Evolutionary conservation across 1,140 invertebrate genomes (phyloP).

Genomic region (Diabrotica virgifera): DNA sequence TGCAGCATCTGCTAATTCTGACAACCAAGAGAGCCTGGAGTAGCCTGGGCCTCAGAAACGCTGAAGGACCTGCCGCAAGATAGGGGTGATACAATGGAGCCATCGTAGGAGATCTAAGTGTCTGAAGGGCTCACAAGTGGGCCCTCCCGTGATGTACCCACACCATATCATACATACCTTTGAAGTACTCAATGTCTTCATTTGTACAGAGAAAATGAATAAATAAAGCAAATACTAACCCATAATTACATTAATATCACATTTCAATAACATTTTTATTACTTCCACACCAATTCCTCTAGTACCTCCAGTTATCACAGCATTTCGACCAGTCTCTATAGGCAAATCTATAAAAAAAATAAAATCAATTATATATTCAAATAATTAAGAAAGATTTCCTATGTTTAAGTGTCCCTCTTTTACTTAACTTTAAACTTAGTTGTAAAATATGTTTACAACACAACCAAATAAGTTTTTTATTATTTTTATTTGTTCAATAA

Average conservation of each 20-base stretch:
- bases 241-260: conserved; percentile 81
- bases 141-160: no score
- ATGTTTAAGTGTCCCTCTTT: neutral
- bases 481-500: conserved; percentile 1
- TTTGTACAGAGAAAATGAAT: neutral
- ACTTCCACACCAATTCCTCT: conserved; percentile 83
- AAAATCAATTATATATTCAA: conserved; percentile 7
- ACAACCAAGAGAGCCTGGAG: no score
- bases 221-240: conserved; percentile 54
- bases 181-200: no score
- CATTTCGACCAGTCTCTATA: conserved; percentile 62
- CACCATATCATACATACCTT: no score
- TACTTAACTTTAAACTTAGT: neutral
- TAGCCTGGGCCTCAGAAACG: no score
- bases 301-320: conserved; percentile 84
- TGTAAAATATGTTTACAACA: neutral
- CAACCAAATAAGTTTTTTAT: neutral
- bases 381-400: neutral
- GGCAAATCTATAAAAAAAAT: conserved; percentile 52
- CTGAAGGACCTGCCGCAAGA: no score
- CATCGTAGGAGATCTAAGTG: neutral
- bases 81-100: no score
- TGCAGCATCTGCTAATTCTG: no score
- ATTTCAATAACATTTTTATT: conserved; percentile 72
- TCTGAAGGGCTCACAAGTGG: no score